phyloP scores from a whole-genome alignment of 2,113 vertebrate species.

The Otolemur garnettii region DNA sequence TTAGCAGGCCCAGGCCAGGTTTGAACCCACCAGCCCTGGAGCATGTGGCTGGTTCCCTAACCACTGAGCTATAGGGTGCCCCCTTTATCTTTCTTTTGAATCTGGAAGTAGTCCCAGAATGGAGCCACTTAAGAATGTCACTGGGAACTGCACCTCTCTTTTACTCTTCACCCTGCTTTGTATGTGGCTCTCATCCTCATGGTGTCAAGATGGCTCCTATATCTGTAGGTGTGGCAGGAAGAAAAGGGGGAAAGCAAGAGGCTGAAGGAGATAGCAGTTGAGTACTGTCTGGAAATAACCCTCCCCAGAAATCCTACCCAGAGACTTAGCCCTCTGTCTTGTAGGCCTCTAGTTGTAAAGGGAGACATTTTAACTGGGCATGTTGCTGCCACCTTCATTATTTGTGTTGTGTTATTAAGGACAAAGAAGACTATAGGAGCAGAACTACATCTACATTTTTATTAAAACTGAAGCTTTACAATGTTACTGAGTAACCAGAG shows the following conservation, averaged over 20 bases:
- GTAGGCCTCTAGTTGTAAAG: background rate
- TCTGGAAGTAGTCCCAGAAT: slow-evolving; percentile 23
- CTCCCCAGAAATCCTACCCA: background rate
- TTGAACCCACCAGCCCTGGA: no score
- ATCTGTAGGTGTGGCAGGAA: background rate
- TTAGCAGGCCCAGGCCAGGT: no score
- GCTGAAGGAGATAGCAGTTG: background rate
- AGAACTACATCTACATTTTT: background rate
- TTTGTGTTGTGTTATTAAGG: background rate
- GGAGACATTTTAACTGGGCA: background rate
- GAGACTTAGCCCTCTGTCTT: background rate
- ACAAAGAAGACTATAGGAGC: background rate
- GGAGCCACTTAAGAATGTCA: background rate
- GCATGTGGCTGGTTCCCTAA: no score
- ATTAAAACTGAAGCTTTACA: background rate
- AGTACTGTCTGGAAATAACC: background rate
- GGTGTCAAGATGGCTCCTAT: background rate
- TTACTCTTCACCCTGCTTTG: background rate
- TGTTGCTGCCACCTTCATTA: background rate
- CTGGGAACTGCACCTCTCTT: background rate
- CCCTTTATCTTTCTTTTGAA: background rate
- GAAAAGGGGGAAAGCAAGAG: background rate
- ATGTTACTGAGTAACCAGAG: background rate
- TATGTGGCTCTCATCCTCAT: no score
- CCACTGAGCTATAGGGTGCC: no score